Conservation (phyloP, 2,888 invertebrate species). For the Lasius platythorax region DNA sequence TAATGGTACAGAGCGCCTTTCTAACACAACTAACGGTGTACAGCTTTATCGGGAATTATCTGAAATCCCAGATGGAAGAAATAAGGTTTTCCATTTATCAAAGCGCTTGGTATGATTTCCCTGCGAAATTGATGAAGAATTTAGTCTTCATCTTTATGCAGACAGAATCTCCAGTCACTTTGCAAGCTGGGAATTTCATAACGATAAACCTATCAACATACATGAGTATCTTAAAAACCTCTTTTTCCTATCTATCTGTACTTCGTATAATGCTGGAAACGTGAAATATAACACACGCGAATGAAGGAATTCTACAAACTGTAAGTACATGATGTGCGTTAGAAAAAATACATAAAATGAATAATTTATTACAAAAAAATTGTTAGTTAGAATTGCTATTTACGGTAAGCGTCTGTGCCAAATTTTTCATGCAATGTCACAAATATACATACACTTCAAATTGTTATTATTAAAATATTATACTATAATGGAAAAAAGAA, state of each 20-base stretch:
- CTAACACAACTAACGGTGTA: constrained; percentile 68
- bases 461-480: background rate
- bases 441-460: background rate
- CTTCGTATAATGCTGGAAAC: background rate
- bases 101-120: constrained; percentile 68
- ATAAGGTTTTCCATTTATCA: constrained; percentile 65
- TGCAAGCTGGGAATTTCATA: constrained; percentile 68
- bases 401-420: background rate
- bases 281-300: background rate
- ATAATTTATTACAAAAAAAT: background rate
- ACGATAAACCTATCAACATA: constrained; percentile 66
- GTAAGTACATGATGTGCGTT: background rate
- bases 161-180: constrained; percentile 62
- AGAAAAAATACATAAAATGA: background rate
- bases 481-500: background rate
- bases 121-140: constrained; percentile 58
- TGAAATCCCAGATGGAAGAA: constrained; percentile 69
- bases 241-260: constrained; percentile 26
- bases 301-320: background rate
- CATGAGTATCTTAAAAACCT: constrained; percentile 69
- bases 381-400: background rate
- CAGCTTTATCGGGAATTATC: constrained; percentile 70
- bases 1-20: constrained; percentile 61
- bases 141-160: constrained; percentile 71
- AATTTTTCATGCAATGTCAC: background rate